Base-by-base conservation (phyloP, 2,113 vertebrate species). In the Limnothrissa miodon region DNA sequence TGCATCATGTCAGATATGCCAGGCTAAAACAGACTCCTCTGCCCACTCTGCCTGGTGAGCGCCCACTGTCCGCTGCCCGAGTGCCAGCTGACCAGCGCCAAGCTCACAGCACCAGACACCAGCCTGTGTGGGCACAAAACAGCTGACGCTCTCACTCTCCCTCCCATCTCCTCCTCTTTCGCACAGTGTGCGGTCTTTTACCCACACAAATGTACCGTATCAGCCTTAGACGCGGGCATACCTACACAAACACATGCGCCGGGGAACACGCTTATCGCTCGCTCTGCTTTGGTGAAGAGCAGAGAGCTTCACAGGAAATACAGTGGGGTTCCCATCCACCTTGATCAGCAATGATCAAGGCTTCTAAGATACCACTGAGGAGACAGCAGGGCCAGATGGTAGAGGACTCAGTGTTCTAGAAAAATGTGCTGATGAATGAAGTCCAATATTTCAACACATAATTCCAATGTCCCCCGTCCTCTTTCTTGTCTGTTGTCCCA, bases 91-190 rank as follows among this genome's bases (percentile, higher is more conserved):
- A 74, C 66, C 66, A 74, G 66, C 66, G 66, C 66, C 66, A 74
- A 74, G 66, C 66, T 74, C 66, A 74, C 66, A 74, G 25, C 66
- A 74, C 66, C 33, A 33, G 66, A 74, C 66, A 74, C 25, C 66
- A 33, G 25, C 66, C 66, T 74, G 66, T 74, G 66, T 74, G 66
- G 66, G 66, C 66, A 74, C 66, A 74, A 74, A 74, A 74, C 66
- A 74, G 66, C 66, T 74, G 91, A 93, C 90, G 90, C 87, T 74
- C 88, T 85, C 80, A 79, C 80, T 81, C 89, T 85, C 87, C 62
- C 39, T 90, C 90, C 59, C 59, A 62, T 89, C 89, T 79, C 88
- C 89, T 79, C 88, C 66, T 74, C 66, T 33, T 33, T 74, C 66
- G 4, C n/a, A 6, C 66, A 74, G 66, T 36, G 66, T 74, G 66